Conservation (phyloP, 1,140 invertebrate genomes). For the Drosophila auraria region DNA sequence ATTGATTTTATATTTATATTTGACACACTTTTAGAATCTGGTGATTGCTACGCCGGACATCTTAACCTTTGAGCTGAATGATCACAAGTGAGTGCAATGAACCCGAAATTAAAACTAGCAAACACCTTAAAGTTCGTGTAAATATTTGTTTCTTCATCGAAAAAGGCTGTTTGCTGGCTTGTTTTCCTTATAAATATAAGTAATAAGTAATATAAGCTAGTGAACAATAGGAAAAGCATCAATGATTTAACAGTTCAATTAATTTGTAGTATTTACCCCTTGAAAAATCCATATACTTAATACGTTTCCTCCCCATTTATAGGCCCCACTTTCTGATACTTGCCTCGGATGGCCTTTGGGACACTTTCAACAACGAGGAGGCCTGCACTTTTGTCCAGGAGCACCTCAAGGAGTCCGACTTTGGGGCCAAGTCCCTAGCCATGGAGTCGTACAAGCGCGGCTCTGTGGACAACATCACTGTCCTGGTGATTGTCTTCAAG, state of each 20-base stretch:
- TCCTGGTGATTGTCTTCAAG: constrained; percentile 95
- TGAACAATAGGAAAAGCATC: no score
- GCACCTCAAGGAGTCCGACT: constrained; percentile 92
- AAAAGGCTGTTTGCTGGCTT: no score
- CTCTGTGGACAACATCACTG: constrained; percentile 98
- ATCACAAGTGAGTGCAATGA: constrained; percentile 87
- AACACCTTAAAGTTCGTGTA: constrained; percentile 2
- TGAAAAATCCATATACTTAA: background rate
- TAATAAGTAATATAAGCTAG: no score
- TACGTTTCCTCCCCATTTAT: background rate
- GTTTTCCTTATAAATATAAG: no score
- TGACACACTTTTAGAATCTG: constrained; percentile 87
- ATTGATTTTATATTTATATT: constrained; percentile 6
- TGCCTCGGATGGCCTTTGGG: constrained; percentile 98
- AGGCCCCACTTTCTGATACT: constrained; percentile 94
- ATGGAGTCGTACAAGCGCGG: constrained; percentile 96
- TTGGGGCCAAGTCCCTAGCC: constrained; percentile 95
- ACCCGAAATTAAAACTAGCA: background rate
- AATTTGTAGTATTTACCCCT: background rate
- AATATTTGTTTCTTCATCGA: constrained; percentile 4
- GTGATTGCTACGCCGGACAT: constrained; percentile 98
- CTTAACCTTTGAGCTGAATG: constrained; percentile 94
- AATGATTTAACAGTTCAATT: no score
- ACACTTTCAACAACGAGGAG: constrained; percentile 97
- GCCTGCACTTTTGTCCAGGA: constrained; percentile 94